Base-by-base conservation (phyloP, 2,797 vertebrate genomes). In the Bradypodion ventrale region DNA sequence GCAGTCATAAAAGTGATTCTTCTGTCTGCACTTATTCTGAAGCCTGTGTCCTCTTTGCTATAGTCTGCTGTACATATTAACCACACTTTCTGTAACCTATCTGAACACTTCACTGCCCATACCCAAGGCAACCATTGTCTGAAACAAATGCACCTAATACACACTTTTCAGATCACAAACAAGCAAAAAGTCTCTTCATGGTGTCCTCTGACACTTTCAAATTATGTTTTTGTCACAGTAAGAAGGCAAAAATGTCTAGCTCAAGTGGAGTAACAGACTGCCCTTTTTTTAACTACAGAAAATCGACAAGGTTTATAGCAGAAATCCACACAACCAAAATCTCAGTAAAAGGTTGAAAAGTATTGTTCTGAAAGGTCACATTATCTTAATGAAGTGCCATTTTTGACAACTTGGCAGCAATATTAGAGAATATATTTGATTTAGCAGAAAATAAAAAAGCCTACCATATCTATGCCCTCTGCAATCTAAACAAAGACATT, bases 371-470 rank as follows among this genome's bases (percentile, higher is more conserved):
- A 96, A 96, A 96, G 95, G 95, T 95, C 94, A 95, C 92, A 93
- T 95, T 95, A 96, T 92, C 94, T 94, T 95, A 96, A 96, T 94
- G 91, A 95, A 96, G 94, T 94, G 92, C 85, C 89, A 92, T 90
- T 92, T 92, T 89, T 95, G 96, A 95, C 95, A 95, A 90, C 0
- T 81, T 85, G 90, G 90, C 89, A 88, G 19, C 86, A 92, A 93
- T 88, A 87, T 0, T 87, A 69, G 89, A 94, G 92, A 88, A 93
- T 92, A 91, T 7, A 92, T 92, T 92, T 79, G 86, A 83, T 93
- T 95, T 93, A 92, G 81, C 85, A 90, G 85, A 90, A 92, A 91
- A 89, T 4, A 92, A 90, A 85, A 37, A 66, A 70, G 83, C 92
- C 82, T 85, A 75, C 78, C 86, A 94, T 87, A 92, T 89, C 69